Percentiles rank a stretch among this genome's conserved stretches.
Conservation (phyloP, 2,888 invertebrate genomes). For the Melanophora roralis region DNA sequence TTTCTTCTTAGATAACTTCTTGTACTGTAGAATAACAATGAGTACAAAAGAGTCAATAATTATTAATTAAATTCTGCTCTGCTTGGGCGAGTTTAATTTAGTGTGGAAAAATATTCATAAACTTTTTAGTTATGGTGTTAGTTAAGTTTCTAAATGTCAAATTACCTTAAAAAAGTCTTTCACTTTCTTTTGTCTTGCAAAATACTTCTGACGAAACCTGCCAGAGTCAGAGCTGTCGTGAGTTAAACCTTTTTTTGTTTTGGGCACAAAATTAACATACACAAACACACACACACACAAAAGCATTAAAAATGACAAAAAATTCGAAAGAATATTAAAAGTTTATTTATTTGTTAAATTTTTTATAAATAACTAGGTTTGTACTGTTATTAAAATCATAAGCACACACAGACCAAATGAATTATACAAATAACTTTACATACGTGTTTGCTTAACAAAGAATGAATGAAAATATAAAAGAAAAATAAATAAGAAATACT, state of each 20-base stretch:
- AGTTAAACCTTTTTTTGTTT: background rate
- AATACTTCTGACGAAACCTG: background rate
- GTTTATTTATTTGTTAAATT: constrained; percentile 30
- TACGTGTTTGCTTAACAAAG: background rate
- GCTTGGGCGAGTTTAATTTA: too few relatives aligned
- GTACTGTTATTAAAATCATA: background rate
- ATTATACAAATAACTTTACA: constrained; percentile 32
- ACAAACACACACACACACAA: background rate
- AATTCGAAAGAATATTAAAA: constrained; percentile 46
- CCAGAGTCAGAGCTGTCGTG: background rate
- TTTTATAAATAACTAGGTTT: constrained; percentile 8
- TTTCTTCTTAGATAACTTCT: too few relatives aligned
- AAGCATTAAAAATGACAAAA: constrained; percentile 33
- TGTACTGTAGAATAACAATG: too few relatives aligned
- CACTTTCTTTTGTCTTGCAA: constrained; percentile 24
- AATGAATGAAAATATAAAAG: background rate
- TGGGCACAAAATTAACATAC: background rate
- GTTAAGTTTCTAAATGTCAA: too few relatives aligned
- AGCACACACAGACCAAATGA: background rate
- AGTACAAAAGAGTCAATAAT: too few relatives aligned
- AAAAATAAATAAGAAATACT: constrained; percentile 18
- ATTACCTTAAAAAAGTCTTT: background rate
- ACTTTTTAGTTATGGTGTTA: too few relatives aligned
- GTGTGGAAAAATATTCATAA: too few relatives aligned
- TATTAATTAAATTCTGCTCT: too few relatives aligned